Evolutionary conservation across 2,888 invertebrate genomes (phyloP).

Genomic region (Spisula subtruncata): DNA sequence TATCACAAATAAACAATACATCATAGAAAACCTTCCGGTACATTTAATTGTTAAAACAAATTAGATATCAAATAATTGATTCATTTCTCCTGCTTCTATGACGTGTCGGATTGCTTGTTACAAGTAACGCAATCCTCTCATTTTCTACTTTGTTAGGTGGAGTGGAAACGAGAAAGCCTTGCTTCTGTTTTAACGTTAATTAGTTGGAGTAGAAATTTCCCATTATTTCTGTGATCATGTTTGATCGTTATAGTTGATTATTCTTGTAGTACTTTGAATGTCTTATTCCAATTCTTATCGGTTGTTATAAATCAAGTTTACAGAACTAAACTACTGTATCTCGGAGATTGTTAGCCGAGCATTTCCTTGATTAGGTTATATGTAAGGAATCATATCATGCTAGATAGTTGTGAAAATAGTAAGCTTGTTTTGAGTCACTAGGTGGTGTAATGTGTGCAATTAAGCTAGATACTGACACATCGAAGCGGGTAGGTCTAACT

Average conservation of each 20-base stretch:
- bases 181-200: not conserved
- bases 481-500: no score
- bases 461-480: no score
- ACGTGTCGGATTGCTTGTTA: conserved; percentile 8
- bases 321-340: not conserved
- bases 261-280: not conserved
- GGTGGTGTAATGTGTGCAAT: not conserved
- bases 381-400: not conserved
- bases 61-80: conserved; percentile 19
- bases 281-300: not conserved
- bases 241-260: conserved; percentile 5
- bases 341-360: not conserved
- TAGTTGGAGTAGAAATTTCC: conserved; percentile 7
- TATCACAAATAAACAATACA: no score
- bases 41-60: not conserved
- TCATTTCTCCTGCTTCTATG: not conserved
- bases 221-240: conserved; percentile 20
- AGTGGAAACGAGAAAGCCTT: not conserved
- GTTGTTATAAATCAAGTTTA: conserved; percentile 20
- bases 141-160: conserved; percentile 7
- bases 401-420: not conserved
- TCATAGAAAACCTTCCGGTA: not conserved
- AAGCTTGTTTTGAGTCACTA: not conserved
- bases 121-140: conserved; percentile 20
- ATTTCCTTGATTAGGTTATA: not conserved